These are phyloP conservation scores for Phalacrocorax carbo DNA, from an alignment of 2,113 vertebrate genomes.

Conservation along the genomic window DNA sequence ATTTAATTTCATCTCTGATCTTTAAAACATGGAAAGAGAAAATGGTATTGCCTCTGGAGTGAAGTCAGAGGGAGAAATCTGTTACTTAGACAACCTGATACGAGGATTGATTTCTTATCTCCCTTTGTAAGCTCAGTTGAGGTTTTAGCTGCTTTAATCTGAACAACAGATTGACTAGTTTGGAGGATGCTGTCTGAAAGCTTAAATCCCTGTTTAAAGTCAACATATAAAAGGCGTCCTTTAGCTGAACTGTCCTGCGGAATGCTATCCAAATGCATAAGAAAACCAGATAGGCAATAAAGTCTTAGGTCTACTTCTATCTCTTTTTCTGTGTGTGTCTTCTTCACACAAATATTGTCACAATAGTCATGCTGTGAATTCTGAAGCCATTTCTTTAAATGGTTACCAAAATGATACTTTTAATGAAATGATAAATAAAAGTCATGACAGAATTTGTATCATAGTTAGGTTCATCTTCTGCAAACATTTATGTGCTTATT, in stretches of 20 bases:
- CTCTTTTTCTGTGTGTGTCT: background rate
- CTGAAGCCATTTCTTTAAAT: background rate
- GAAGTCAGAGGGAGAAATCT: background rate
- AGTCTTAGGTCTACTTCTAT: background rate
- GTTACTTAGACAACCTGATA: conserved; percentile 20
- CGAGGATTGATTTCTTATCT: conserved; percentile 50
- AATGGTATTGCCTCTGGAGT: background rate
- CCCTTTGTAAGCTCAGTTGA: background rate
- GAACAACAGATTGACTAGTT: background rate
- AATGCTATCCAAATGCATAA: background rate
- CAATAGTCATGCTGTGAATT: background rate
- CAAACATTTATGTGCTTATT: background rate
- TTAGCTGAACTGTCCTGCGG: background rate
- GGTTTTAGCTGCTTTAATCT: conserved; percentile 29
- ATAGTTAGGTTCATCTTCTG: background rate
- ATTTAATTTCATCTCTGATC: background rate
- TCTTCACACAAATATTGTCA: background rate
- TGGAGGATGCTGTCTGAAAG: background rate
- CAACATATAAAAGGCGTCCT: background rate
- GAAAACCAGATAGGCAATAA: background rate
- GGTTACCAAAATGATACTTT: background rate
- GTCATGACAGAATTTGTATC: background rate
- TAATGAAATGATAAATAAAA: background rate
- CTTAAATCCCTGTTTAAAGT: background rate
- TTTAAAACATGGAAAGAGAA: background rate